These are phyloP conservation scores for Drosophila pegasa DNA, from an alignment of 2,888 invertebrate species.

Conservation along the genomic window DNA sequence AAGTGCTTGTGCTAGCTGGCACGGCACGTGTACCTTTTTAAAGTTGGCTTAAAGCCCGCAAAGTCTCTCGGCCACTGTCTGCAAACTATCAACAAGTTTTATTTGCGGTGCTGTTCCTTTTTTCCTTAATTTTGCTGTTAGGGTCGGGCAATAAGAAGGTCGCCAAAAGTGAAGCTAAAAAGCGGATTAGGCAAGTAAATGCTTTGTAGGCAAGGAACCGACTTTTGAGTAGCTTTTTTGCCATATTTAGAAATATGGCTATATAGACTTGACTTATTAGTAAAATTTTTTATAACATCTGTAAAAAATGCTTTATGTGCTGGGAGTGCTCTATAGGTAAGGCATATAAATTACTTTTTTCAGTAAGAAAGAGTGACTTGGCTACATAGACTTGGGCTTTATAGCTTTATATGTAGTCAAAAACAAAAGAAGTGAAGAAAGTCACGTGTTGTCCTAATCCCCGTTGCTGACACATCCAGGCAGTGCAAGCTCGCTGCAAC, in stretches of 20 bases:
- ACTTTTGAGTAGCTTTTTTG: background rate
- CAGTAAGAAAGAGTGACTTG: background rate
- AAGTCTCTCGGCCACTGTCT: slow-evolving; percentile 22
- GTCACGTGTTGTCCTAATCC: slow-evolving; percentile 69
- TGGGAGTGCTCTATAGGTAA: background rate
- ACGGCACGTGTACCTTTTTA: slow-evolving; percentile 72
- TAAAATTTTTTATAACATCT: background rate
- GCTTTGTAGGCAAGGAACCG: background rate
- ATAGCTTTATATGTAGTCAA: slow-evolving; percentile 3
- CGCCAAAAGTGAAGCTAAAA: background rate
- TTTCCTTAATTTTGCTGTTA: slow-evolving; percentile 4
- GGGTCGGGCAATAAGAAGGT: background rate
- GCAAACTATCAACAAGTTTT: slow-evolving; percentile 70
- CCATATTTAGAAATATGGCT: background rate
- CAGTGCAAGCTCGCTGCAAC: slow-evolving; percentile 52
- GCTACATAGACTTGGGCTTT: background rate
- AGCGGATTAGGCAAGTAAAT: slow-evolving; percentile 4
- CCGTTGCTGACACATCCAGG: slow-evolving; percentile 42
- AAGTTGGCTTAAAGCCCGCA: slow-evolving; percentile 52
- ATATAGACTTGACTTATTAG: background rate
- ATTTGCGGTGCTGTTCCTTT: slow-evolving; percentile 13
- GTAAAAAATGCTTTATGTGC: background rate
- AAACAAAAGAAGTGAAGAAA: slow-evolving; percentile 29
- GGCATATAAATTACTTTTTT: background rate
- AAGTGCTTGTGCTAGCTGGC: slow-evolving; percentile 16